Percentiles rank a stretch among this genome's conserved stretches.
These are phyloP conservation scores for Pangasius mekongensis DNA, from an alignment of 2,797 vertebrate genomes.

Conservation along the genomic window DNA sequence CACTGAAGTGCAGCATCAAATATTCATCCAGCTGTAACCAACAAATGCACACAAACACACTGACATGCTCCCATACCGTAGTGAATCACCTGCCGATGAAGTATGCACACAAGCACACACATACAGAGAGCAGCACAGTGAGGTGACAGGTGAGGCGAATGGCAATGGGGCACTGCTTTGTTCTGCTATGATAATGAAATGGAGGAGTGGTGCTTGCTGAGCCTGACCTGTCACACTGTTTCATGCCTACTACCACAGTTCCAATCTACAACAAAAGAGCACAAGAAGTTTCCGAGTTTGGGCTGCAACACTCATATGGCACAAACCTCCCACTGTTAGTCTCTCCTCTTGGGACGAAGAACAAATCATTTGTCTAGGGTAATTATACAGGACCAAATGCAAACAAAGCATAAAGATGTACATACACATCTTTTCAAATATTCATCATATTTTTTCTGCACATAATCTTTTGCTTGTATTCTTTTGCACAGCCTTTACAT, in stretches of 20 bases:
- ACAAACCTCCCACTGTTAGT: slow-evolving; percentile 41
- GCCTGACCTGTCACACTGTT: slow-evolving; percentile 66
- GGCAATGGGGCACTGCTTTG: slow-evolving; percentile 55
- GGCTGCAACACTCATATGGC: slow-evolving; percentile 49
- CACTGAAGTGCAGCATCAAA: slow-evolving; percentile 22
- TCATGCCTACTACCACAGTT: slow-evolving; percentile 67
- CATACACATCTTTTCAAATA: background rate
- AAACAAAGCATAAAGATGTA: slow-evolving; percentile 3
- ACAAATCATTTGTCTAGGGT: slow-evolving; percentile 68
- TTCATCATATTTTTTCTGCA: background rate
- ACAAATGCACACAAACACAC: slow-evolving; percentile 32
- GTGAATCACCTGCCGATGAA: slow-evolving; percentile 32
- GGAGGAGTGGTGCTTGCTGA: slow-evolving; percentile 61
- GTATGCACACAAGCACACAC: slow-evolving; percentile 27
- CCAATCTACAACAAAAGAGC: slow-evolving; percentile 65
- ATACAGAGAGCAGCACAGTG: slow-evolving; percentile 32
- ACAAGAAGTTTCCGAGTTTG: slow-evolving; percentile 16
- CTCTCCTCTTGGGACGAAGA: slow-evolving; percentile 51
- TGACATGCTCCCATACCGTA: slow-evolving; percentile 12
- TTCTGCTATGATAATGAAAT: slow-evolving; percentile 73
- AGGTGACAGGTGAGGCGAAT: slow-evolving; percentile 39
- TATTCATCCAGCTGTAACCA: slow-evolving; percentile 32
- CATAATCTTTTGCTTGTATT: background rate
- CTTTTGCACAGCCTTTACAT: background rate
- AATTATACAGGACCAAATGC: slow-evolving; percentile 69